Base-by-base conservation (phyloP, 2,113 vertebrate genomes). In the Orthonyx spaldingii region DNA sequence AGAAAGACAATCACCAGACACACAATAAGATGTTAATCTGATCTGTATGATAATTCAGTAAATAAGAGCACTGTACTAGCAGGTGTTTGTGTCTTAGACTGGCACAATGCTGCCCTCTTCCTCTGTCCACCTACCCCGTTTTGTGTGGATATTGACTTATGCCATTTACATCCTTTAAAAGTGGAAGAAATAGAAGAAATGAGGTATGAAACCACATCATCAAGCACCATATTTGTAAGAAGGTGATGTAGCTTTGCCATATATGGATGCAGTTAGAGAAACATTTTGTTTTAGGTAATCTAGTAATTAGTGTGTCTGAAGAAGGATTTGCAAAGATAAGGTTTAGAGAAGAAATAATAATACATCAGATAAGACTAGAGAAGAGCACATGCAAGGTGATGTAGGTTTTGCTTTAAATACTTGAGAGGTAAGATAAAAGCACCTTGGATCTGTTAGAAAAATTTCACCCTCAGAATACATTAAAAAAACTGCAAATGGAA, bases 341-440 rank as follows among this genome's bases (percentile, higher is more conserved):
- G 14, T 37, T 68, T 37, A 33, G 53, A 11, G 35, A 74, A 84
- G 30, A 86, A 68, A 66, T 8, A 50, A 10, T 5, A 16, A 76
- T 30, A 39, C 1, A 10, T 3, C 4, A 7, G 19, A 22, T 3
- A 33, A 57, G 17, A 55, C 19, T 57, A 21, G 3, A 39, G 10
- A 84, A 47, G 2, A 66, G 2, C 5, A 53, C 5, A 41, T 41
- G 8, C 16, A 61, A 53, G 19, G 15, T 49, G 28, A 60, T 15
- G 5, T 15, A 87, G 9, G 5, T 81, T 47, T 82, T 70, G 39
- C 52, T 68, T 83, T 49, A 76, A 72, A 71, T 28, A 87, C 18
- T 74, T 82, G 19, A 82, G 92, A 84, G 37, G 39, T 28, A 72
- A 78, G 42, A 74, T n/a, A 74, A 90, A 93, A 87, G 12, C 21